These are phyloP conservation scores for Tricholaema leucomelas DNA, from an alignment of 2,113 vertebrate genomes.

Conservation along the genomic window DNA sequence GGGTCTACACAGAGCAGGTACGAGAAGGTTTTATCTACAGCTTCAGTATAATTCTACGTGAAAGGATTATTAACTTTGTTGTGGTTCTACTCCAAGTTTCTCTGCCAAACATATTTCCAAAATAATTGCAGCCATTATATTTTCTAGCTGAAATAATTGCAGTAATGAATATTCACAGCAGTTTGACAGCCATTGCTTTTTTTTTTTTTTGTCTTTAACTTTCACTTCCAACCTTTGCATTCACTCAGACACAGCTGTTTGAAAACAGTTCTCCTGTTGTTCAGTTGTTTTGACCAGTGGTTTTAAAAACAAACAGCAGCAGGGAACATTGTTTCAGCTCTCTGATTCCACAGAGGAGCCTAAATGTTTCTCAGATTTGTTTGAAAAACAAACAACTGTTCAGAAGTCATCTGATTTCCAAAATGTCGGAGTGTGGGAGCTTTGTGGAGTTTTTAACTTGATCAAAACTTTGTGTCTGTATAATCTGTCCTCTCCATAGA, in stretches of 20 bases:
- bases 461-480: background rate
- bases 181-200: background rate
- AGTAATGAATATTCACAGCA: background rate
- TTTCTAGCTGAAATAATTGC: background rate
- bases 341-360: background rate
- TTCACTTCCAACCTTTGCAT: background rate
- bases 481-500: background rate
- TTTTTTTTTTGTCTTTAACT: background rate
- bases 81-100: background rate
- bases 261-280: too few species aligned
- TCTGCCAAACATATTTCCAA: background rate
- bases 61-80: background rate
- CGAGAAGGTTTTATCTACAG: background rate
- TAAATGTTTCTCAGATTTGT: background rate
- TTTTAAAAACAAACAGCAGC: background rate
- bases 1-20: background rate
- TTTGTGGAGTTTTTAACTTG: background rate
- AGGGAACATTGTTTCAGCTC: background rate
- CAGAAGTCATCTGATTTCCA: background rate
- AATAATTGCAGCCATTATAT: background rate
- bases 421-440: background rate
- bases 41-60: background rate
- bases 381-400: background rate
- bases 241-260: background rate
- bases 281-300: too few species aligned